A percentile compares a stretch with the other conserved stretches of the same genome.
Conservation (phyloP, 2,888 invertebrate genomes). For the Parnassius apollo region DNA sequence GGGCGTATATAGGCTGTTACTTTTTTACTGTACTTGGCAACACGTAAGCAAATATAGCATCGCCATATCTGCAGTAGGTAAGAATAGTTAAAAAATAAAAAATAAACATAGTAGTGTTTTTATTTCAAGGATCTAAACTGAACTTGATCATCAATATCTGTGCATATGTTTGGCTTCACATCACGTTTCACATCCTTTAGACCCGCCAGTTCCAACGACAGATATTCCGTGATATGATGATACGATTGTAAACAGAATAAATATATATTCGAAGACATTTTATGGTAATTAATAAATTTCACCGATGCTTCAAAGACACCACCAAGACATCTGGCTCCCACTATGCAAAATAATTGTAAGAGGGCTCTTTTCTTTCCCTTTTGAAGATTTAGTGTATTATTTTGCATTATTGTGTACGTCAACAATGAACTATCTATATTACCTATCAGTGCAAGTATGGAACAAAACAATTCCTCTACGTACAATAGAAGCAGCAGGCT, state of each 20-base stretch:
- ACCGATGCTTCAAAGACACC: slow-evolving; percentile 47
- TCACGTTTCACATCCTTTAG: slow-evolving; percentile 23
- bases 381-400: slow-evolving; percentile 24
- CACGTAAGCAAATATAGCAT: neutral
- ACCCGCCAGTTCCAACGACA: slow-evolving; percentile 39
- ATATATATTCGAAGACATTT: slow-evolving; percentile 56
- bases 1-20: no score
- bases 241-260: slow-evolving; percentile 52
- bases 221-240: slow-evolving; percentile 44
- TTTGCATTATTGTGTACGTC: slow-evolving; percentile 37
- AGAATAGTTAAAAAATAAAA: neutral
- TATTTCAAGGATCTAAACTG: neutral
- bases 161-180: neutral
- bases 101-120: neutral
- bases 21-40: neutral
- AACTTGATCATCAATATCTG: neutral
- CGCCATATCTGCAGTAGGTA: neutral
- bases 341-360: slow-evolving; percentile 44
- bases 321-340: slow-evolving; percentile 51
- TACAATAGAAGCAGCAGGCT: slow-evolving; percentile 62
- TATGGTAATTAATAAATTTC: slow-evolving; percentile 49
- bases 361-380: slow-evolving; percentile 42
- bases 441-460: neutral
- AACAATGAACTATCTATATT: neutral
- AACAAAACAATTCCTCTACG: slow-evolving; percentile 33